Percentiles rank a stretch among this genome's conserved stretches.
Evolutionary conservation across 1,140 invertebrate species (phyloP).

Genomic region (Aporrectodea caliginosa): DNA sequence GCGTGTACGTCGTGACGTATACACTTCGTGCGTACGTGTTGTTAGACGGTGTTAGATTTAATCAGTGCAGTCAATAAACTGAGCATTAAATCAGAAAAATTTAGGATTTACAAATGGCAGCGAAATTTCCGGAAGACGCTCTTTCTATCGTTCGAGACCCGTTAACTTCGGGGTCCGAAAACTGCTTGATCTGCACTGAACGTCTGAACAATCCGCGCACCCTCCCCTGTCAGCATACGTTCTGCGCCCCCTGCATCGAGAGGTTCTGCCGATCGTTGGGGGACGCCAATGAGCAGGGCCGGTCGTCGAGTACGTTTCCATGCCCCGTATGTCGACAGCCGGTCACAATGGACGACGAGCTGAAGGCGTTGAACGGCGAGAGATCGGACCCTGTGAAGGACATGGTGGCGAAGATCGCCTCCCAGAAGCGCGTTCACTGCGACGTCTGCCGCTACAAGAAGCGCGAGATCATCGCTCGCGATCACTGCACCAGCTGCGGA

Average conservation of each 20-base stretch:
- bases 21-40: background rate
- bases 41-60: background rate
- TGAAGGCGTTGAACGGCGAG: slow-evolving; percentile 12
- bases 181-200: slow-evolving; percentile 25
- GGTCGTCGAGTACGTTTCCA: slow-evolving; percentile 13
- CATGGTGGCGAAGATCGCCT: slow-evolving; percentile 13
- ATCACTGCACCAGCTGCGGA: slow-evolving; percentile 25
- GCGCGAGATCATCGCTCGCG: slow-evolving; percentile 10
- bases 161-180: background rate
- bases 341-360: slow-evolving; percentile 3
- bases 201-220: slow-evolving; percentile 16
- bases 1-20: background rate
- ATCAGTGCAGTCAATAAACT: background rate
- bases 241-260: slow-evolving; percentile 25
- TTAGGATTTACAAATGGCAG: slow-evolving; percentile 18
- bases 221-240: slow-evolving; percentile 25
- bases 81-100: background rate
- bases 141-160: background rate
- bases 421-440: slow-evolving; percentile 24
- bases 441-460: slow-evolving; percentile 29
- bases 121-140: slow-evolving; percentile 24
- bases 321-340: slow-evolving; percentile 25
- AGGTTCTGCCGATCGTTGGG: slow-evolving; percentile 3
- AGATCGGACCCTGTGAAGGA: slow-evolving; percentile 9
- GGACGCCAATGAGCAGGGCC: background rate